Conservation (phyloP, 2,888 invertebrate genomes). For the Aproaerema taeniolella region DNA sequence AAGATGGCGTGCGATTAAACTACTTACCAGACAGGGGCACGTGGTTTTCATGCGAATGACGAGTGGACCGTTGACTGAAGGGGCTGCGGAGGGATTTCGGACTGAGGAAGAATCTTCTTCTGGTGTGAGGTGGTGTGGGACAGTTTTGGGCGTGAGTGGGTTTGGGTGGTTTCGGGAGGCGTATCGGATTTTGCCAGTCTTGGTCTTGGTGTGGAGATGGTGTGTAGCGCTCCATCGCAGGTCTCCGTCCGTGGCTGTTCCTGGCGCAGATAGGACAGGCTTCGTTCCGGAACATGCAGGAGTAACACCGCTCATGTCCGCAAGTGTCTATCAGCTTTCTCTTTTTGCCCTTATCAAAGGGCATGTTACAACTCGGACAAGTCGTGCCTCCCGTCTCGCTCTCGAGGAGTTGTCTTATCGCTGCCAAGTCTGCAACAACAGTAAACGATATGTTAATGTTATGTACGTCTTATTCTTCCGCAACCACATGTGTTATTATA, state of each 20-base stretch:
- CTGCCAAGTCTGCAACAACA: slow-evolving; percentile 86
- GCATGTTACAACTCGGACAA: slow-evolving; percentile 93
- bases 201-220: slow-evolving; percentile 62
- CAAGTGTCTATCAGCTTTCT: slow-evolving; percentile 96
- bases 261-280: slow-evolving; percentile 90
- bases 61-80: slow-evolving; percentile 77
- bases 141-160: slow-evolving; percentile 81
- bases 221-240: slow-evolving; percentile 64
- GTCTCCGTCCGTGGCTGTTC: slow-evolving; percentile 55
- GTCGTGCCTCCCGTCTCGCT: slow-evolving; percentile 83
- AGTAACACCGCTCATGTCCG: slow-evolving; percentile 96
- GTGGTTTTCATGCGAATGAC: slow-evolving; percentile 78
- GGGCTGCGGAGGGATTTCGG: slow-evolving; percentile 88
- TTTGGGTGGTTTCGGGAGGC: slow-evolving; percentile 79
- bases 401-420: slow-evolving; percentile 87
- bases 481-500: slow-evolving; percentile 16
- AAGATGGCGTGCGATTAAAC: slow-evolving; percentile 23
- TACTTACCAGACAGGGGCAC: slow-evolving; percentile 84
- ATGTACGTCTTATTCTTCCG: no score
- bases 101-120: slow-evolving; percentile 89
- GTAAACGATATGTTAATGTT: no score
- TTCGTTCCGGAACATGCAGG: slow-evolving; percentile 95
- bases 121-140: slow-evolving; percentile 86
- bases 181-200: slow-evolving; percentile 73
- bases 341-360: slow-evolving; percentile 97